Conservation (phyloP, 2,113 vertebrate species). For the Protobothrops mucrosquamatus region DNA sequence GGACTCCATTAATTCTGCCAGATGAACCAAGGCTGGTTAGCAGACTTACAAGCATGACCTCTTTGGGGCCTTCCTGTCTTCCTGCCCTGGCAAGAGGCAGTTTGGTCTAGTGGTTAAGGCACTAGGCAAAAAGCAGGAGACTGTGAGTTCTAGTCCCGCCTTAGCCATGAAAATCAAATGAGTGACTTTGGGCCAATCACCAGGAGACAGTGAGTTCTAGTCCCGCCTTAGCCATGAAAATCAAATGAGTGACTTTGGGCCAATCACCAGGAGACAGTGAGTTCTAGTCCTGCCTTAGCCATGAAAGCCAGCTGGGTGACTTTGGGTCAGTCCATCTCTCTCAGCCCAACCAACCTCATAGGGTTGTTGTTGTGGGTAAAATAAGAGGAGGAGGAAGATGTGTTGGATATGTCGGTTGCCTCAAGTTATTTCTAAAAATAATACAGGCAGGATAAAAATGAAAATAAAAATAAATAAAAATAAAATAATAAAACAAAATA, state of each 20-base stretch:
- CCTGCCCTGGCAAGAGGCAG: not conserved
- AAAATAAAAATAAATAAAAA: too few relatives aligned
- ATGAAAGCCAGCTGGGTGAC: not conserved
- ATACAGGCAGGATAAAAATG: not conserved
- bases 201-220: too few relatives aligned
- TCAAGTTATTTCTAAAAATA: not conserved
- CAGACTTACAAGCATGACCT: rapidly evolving
- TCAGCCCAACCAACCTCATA: not conserved
- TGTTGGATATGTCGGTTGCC: not conserved
- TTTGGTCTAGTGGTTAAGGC: not conserved
- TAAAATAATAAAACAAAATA: not conserved
- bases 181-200: not conserved
- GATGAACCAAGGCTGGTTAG: not conserved
- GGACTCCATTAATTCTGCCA: conserved; percentile 61
- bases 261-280: too few relatives aligned
- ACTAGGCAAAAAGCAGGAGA: not conserved
- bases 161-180: too few relatives aligned
- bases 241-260: too few relatives aligned
- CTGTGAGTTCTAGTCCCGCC: not conserved
- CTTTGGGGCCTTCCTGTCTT: rapidly evolving
- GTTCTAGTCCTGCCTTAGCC: too few relatives aligned
- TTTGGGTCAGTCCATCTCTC: not conserved
- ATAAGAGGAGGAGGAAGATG: not conserved
- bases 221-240: too few relatives aligned
- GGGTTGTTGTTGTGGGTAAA: not conserved